A percentile compares a stretch with the other conserved stretches of the same genome.
phyloP scores from a whole-genome alignment of 2,113 vertebrate species.

The Micromys minutus region DNA sequence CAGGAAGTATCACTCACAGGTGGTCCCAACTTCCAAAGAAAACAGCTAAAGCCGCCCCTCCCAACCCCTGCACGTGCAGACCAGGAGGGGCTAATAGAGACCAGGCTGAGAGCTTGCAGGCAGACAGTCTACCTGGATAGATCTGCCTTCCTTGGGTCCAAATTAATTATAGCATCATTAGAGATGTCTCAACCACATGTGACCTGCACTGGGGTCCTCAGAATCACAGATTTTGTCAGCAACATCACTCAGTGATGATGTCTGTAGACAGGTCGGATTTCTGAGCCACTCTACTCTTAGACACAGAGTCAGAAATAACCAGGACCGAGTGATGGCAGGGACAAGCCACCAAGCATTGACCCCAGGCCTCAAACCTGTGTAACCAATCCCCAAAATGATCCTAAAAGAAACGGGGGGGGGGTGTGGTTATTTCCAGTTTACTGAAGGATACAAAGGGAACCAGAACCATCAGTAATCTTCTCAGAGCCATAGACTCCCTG shows the following conservation, averaged over 20 bases:
- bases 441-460: background rate
- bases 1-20: background rate
- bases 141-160: background rate
- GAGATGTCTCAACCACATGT: too few relatives aligned
- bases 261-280: background rate
- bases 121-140: accelerated
- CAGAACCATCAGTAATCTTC: background rate
- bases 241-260: background rate
- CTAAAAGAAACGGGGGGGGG: background rate
- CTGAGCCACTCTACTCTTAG: background rate
- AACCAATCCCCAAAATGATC: background rate
- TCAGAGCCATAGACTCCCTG: background rate
- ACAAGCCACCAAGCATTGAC: background rate
- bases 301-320: background rate
- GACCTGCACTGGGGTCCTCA: too few relatives aligned
- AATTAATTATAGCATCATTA: background rate
- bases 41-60: background rate
- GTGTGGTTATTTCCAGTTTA: background rate
- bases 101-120: too few relatives aligned
- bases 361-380: background rate
- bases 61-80: background rate
- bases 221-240: background rate
- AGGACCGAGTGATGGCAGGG: background rate
- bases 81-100: too few relatives aligned
- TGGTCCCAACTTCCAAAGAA: background rate